Base-by-base conservation (phyloP, 1,140 invertebrate species). In the Melitaea cinxia region DNA sequence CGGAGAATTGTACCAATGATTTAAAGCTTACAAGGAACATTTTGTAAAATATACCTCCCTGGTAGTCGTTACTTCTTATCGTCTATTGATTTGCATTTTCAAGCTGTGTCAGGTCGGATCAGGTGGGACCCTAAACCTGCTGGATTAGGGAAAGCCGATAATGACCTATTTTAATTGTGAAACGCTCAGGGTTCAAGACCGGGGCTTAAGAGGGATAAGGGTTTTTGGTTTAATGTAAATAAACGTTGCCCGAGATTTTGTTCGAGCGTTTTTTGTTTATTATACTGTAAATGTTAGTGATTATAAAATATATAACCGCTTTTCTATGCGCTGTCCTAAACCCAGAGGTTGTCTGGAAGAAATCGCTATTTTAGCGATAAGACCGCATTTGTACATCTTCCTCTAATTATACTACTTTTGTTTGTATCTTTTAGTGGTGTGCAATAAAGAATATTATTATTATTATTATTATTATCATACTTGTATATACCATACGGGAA, bases 61-160 rank as follows among this genome's bases (percentile, higher is more conserved):
- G 39, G 10, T 6, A 45, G 42, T 4, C 42, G 23, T 47, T 23
- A 24, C 42, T 23, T 47, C 42, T 42, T 56, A 37, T 28, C 54
- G 39, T 57, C 14, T 42, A 57, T 45, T 26, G 42, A 47, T 59
- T 59, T 59, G 42, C 24, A 49, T 21, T 45, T 47, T 49, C 37
- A 14, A 28, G 56, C 15, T 12, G 30, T 26, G n/a, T 9, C 39
- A 50, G 61, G 70, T 37, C 65, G 65, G 56, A 61, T 69, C 68
- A 75, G 70, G 54, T 68, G 66, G 62, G 37, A 65, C 71, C 63
- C 61, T 65, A 72, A 65, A 68, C 59, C 58, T 19, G 26, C 28
- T 33, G 58, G 75, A 77, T 81, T 80, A 78, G 58, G 64, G 17
- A 75, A 72, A 70, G 39, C 72, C 72, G 75, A 78, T 76, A 78